A percentile compares a stretch with the other conserved stretches of the same genome.
Evolutionary conservation across 2,888 invertebrate genomes (phyloP).

Genomic region (Ceriagrion tenellum): DNA sequence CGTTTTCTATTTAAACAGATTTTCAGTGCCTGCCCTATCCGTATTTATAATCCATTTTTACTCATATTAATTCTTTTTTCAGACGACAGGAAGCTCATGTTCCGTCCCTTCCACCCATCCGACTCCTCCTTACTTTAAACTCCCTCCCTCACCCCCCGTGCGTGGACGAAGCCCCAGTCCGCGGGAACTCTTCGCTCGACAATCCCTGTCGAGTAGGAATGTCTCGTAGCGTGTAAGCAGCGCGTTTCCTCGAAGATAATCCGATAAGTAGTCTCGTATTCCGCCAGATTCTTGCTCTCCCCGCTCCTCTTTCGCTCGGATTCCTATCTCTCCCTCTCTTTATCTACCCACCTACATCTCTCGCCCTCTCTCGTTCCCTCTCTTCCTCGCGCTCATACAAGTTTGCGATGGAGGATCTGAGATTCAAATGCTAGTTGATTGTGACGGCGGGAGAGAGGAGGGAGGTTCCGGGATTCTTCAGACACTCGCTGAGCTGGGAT

Average conservation of each 20-base stretch:
- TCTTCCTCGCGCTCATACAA: background rate
- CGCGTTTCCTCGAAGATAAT: conserved; percentile 45
- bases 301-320: background rate
- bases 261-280: conserved; percentile 12
- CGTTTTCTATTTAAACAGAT: no score
- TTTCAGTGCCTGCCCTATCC: no score
- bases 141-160: no score
- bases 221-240: conserved; percentile 30
- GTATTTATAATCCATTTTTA: no score
- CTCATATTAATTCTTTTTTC: background rate
- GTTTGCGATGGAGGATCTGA: background rate
- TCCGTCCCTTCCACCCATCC: background rate
- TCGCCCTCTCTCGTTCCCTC: background rate
- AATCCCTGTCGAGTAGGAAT: conserved; percentile 42
- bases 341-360: background rate
- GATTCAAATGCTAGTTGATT: background rate
- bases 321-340: background rate
- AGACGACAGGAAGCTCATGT: background rate
- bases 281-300: background rate
- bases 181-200: background rate
- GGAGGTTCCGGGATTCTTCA: background rate
- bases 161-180: background rate
- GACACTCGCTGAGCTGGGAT: background rate
- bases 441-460: background rate
- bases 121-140: background rate